Conservation (phyloP, 2,888 invertebrate genomes). For the Caenorhabditis imperialis region DNA sequence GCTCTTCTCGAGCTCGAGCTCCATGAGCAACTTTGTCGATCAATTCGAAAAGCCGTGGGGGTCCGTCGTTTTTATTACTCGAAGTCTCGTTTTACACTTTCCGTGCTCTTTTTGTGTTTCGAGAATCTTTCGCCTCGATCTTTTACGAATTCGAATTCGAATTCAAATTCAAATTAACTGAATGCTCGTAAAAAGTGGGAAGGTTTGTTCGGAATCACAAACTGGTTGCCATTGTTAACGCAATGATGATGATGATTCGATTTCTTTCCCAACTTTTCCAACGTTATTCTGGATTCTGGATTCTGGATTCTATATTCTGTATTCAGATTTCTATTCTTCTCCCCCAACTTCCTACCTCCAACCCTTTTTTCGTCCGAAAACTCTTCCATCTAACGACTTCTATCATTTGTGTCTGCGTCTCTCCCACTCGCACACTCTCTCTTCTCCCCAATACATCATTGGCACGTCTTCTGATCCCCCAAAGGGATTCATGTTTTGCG, state of each 20-base stretch:
- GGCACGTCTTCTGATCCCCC: slow-evolving; percentile 29
- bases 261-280: slow-evolving; percentile 10
- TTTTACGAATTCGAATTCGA: too few species aligned
- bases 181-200: too few species aligned
- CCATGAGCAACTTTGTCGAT: slow-evolving; percentile 10
- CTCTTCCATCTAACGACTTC: slow-evolving; percentile 41
- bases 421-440: slow-evolving; percentile 24
- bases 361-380: slow-evolving; percentile 5
- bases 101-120: too few species aligned
- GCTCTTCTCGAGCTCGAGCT: slow-evolving; percentile 22
- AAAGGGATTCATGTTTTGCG: slow-evolving; percentile 26
- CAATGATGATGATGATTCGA: slow-evolving; percentile 27
- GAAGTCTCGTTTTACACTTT: slow-evolving; percentile 48
- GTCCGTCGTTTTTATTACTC: slow-evolving; percentile 44
- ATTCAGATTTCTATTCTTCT: background rate
- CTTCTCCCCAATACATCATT: slow-evolving; percentile 31
- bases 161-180: too few species aligned
- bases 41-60: slow-evolving; percentile 38
- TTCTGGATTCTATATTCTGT: background rate
- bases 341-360: background rate
- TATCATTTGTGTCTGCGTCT: slow-evolving; percentile 31
- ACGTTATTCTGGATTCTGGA: background rate
- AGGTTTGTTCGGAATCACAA: too few species aligned
- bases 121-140: too few species aligned
- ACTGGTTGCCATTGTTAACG: too few species aligned